These are phyloP conservation scores for Ptyas mucosa DNA, from an alignment of 2,113 vertebrate genomes.

Conservation along the genomic window DNA sequence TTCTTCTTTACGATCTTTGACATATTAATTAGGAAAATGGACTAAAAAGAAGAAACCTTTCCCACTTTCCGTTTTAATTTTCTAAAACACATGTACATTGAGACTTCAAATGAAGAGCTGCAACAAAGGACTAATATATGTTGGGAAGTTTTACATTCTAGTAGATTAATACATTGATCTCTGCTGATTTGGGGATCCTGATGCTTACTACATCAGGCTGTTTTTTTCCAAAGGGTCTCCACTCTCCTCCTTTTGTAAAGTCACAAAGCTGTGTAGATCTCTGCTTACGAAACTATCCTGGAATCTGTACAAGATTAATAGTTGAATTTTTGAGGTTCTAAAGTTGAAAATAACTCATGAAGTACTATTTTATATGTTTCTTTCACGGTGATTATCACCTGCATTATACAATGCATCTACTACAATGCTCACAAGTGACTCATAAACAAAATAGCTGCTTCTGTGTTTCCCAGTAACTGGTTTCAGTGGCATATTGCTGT, in stretches of 20 bases:
- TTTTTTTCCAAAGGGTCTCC: slow-evolving; percentile 8
- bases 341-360: neutral
- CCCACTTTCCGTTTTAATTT: slow-evolving; percentile 78
- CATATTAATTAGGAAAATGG: slow-evolving; percentile 96
- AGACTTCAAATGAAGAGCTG: slow-evolving; percentile 49
- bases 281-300: neutral
- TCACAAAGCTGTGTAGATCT: neutral
- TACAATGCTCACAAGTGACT: neutral
- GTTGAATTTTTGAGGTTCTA: neutral
- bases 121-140: slow-evolving; percentile 28
- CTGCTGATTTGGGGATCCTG: slow-evolving; percentile 9
- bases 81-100: slow-evolving; percentile 73
- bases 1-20: slow-evolving; percentile 90
- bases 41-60: slow-evolving; percentile 77
- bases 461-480: neutral
- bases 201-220: neutral
- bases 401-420: neutral
- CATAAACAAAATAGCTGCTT: neutral
- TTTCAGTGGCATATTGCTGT: neutral
- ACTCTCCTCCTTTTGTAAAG: neutral
- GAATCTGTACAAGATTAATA: neutral
- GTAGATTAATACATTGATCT: slow-evolving; percentile 25
- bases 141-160: neutral
- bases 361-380: neutral
- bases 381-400: neutral